Percentiles rank a stretch among this genome's conserved stretches.
Evolutionary conservation across 2,888 invertebrate species (phyloP).

Genomic region (Euproctis similis): DNA sequence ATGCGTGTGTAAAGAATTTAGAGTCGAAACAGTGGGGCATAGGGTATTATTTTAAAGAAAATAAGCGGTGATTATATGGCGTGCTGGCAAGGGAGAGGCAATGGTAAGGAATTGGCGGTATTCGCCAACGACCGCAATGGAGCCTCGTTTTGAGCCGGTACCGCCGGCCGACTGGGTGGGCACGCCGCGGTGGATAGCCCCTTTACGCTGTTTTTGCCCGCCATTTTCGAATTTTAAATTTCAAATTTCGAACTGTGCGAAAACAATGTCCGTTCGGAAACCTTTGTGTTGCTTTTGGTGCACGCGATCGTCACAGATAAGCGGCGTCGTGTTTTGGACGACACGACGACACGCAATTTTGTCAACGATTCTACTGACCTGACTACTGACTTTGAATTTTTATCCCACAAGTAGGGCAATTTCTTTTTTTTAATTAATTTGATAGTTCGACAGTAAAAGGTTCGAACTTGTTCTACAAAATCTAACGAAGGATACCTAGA

Average conservation of each 20-base stretch:
- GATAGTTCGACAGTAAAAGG: no score
- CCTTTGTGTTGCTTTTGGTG: conserved; percentile 24
- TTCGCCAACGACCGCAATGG: conserved; percentile 63
- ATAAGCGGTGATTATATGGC: conserved; percentile 36
- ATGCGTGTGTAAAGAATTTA: conserved; percentile 17
- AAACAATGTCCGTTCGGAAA: conserved; percentile 34
- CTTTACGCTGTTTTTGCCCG: conserved; percentile 50
- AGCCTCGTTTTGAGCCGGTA: conserved; percentile 51
- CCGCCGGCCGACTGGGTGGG: conserved; percentile 63
- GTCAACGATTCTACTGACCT: no score
- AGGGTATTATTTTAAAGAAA: conserved; percentile 32
- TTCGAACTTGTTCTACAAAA: no score
- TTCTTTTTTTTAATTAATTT: no score
- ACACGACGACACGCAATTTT: no score
- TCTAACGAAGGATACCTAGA: neutral
- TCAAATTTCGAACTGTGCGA: conserved; percentile 43
- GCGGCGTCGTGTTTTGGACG: conserved; percentile 28
- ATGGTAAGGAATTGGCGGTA: conserved; percentile 71
- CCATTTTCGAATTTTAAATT: conserved; percentile 53
- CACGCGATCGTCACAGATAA: conserved; percentile 33
- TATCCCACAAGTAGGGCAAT: no score
- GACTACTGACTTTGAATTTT: no score
- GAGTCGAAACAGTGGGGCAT: conserved; percentile 19
- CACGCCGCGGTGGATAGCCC: conserved; percentile 53
- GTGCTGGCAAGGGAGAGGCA: conserved; percentile 43